phyloP scores from a whole-genome alignment of 1,140 invertebrate genomes.

The Brachionus manjavacas region DNA sequence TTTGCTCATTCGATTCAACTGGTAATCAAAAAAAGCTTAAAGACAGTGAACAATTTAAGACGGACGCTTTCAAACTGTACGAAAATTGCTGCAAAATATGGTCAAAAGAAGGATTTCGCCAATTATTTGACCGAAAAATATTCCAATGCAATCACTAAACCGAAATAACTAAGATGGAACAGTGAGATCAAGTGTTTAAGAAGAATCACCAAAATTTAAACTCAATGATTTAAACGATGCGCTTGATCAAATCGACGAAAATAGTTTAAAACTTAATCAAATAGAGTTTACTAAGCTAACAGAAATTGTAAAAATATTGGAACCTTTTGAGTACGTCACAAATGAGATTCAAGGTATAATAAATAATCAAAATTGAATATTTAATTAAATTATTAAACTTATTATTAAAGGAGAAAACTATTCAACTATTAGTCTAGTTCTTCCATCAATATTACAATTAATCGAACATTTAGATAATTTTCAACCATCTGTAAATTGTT shows the following conservation, averaged over 20 bases:
- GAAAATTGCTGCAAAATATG: background rate
- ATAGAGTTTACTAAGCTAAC: too few relatives aligned
- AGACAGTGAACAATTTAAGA: background rate
- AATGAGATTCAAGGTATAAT: background rate
- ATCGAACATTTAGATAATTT: background rate
- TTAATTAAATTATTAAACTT: background rate
- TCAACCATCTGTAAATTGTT: too few relatives aligned
- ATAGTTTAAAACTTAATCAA: background rate
- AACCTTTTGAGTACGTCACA: too few relatives aligned
- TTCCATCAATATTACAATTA: background rate
- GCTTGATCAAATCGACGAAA: background rate
- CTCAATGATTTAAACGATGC: background rate
- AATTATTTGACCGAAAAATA: background rate
- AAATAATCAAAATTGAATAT: background rate
- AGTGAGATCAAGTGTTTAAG: slow-evolving; percentile 2
- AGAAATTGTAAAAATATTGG: too few relatives aligned
- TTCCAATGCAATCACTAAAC: background rate
- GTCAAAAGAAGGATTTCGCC: background rate
- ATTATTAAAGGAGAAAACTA: background rate
- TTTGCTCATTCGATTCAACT: too few relatives aligned
- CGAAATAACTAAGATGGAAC: background rate
- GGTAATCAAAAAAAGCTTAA: too few relatives aligned
- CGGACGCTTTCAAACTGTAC: background rate
- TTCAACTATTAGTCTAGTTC: background rate
- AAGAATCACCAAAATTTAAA: background rate